Conservation (phyloP, 1,140 invertebrate species). For the Macrosteles quadrilineatus region DNA sequence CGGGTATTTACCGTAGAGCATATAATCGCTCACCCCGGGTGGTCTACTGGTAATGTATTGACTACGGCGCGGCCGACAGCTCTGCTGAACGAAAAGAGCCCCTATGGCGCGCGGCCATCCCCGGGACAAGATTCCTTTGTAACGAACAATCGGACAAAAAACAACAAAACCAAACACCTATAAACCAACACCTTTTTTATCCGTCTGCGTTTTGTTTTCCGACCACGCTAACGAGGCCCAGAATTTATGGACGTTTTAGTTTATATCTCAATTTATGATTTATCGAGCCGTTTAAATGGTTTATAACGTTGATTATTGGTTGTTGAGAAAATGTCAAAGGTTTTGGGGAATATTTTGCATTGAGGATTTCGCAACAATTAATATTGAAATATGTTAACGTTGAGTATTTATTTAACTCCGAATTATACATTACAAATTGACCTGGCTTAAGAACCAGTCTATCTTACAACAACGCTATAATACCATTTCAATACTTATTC, state of each 20-base stretch:
- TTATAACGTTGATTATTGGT: too few relatives aligned
- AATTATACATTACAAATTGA: too few relatives aligned
- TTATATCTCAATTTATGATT: constrained; percentile 25
- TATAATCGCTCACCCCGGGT: constrained; percentile 29
- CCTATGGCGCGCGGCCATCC: constrained; percentile 20
- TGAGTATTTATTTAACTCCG: too few relatives aligned
- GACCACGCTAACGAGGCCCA: constrained; percentile 2
- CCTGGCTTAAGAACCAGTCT: too few relatives aligned
- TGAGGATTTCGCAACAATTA: too few relatives aligned
- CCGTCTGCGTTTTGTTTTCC: constrained; percentile 9
- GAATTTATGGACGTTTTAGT: constrained; percentile 21
- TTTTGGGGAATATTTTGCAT: too few relatives aligned
- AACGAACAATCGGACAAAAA: constrained; percentile 24
- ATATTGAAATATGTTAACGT: too few relatives aligned
- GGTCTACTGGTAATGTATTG: constrained; percentile 29
- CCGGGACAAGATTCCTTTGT: constrained; percentile 21
- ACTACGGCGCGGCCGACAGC: constrained; percentile 24
- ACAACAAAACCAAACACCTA: constrained; percentile 25
- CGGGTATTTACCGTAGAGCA: constrained; percentile 29
- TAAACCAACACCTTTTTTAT: constrained; percentile 32
- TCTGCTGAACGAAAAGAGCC: constrained; percentile 33
- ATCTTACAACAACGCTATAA: too few relatives aligned
- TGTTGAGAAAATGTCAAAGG: too few relatives aligned
- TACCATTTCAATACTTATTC: too few relatives aligned
- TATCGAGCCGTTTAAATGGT: background rate